These are phyloP conservation scores for Ooceraea biroi DNA, from an alignment of 1,140 invertebrate species.

Conservation along the genomic window DNA sequence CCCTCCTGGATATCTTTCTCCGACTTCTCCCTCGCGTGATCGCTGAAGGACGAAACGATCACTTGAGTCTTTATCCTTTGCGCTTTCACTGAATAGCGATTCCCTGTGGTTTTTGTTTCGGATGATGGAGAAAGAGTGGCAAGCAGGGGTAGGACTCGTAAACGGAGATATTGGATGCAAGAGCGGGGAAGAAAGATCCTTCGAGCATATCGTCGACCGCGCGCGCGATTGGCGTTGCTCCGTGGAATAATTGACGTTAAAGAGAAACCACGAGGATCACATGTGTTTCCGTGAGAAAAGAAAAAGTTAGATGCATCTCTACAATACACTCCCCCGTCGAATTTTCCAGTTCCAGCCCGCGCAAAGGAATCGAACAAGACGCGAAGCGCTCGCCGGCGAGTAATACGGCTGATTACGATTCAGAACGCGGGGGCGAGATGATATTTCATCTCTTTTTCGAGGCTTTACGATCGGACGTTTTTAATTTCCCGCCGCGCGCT, in stretches of 20 bases:
- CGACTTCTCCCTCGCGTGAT: slow-evolving; percentile 58
- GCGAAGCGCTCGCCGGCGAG: not conserved
- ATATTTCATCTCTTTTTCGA: slow-evolving; percentile 81
- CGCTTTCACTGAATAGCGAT: slow-evolving; percentile 50
- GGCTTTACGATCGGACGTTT: slow-evolving; percentile 84
- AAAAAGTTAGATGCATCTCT: too few species aligned
- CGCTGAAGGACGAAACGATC: slow-evolving; percentile 67
- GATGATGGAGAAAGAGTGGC: not conserved
- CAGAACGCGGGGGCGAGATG: slow-evolving; percentile 72
- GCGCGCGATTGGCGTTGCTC: too few species aligned
- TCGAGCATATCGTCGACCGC: too few species aligned
- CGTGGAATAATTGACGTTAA: too few species aligned
- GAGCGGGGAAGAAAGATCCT: too few species aligned
- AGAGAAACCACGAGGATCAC: too few species aligned
- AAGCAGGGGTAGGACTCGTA: too few species aligned
- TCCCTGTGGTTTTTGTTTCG: slow-evolving; percentile 44
- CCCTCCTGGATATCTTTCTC: slow-evolving; percentile 16
- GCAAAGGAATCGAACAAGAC: slow-evolving; percentile 48
- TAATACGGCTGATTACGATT: slow-evolving; percentile 80
- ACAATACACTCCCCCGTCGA: slow-evolving; percentile 10
- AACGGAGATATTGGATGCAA: too few species aligned
- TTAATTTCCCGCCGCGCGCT: slow-evolving; percentile 82
- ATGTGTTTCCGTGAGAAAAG: too few species aligned
- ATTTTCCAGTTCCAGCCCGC: not conserved
- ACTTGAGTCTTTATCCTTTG: slow-evolving; percentile 69